phyloP scores from a whole-genome alignment of 2,797 vertebrate species.

The Microctenopoma steveboyesi region DNA sequence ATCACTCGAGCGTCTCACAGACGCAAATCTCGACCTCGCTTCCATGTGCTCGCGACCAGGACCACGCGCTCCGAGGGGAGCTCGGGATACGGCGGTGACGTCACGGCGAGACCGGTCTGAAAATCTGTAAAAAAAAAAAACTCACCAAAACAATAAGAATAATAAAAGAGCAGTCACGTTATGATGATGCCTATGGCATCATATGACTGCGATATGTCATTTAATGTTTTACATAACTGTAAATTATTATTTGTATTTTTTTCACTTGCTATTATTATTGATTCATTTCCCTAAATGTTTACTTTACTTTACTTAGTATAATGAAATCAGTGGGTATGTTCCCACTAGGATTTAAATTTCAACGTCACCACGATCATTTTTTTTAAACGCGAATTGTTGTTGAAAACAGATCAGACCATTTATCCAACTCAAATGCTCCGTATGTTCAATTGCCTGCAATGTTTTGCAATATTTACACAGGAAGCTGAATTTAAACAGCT shows the following conservation, averaged over 20 bases:
- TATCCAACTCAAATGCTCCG: too few relatives aligned
- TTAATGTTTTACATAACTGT: background rate
- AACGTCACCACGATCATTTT: too few relatives aligned
- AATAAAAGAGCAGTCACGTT: background rate
- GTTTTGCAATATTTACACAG: background rate
- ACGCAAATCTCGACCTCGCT: constrained; percentile 77
- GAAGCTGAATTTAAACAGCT: background rate
- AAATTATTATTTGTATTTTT: background rate
- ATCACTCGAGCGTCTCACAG: constrained; percentile 63
- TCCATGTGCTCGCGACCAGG: constrained; percentile 83
- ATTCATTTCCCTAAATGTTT: too few relatives aligned
- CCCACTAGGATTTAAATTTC: too few relatives aligned
- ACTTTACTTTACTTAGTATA: too few relatives aligned
- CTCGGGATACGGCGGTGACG: constrained; percentile 79
- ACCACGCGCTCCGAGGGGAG: constrained; percentile 77
- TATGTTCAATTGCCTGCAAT: too few relatives aligned
- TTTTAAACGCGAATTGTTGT: too few relatives aligned
- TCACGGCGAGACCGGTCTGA: constrained; percentile 68
- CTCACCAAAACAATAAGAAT: background rate
- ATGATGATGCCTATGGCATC: fast-evolving
- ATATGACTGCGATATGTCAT: fast-evolving
- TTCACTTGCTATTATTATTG: too few relatives aligned
- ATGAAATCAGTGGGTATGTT: too few relatives aligned
- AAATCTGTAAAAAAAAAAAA: constrained; percentile 16
- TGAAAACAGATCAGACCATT: too few relatives aligned